Evolutionary conservation across 2,797 vertebrate genomes (phyloP).

Genomic region (Pyrocephalus nanus): DNA sequence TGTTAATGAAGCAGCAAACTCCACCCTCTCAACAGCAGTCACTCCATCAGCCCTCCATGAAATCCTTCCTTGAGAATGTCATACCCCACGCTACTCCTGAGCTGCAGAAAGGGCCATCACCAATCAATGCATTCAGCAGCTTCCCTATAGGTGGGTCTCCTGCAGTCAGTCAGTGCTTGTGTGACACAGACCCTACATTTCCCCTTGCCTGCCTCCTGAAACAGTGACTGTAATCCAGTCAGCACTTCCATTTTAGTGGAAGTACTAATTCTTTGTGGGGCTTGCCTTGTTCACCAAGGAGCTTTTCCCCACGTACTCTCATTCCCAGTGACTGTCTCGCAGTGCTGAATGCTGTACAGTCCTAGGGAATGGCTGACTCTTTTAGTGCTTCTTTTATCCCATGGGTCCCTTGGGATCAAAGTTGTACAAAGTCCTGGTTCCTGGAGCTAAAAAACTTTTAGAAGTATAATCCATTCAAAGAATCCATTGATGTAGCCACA

Average conservation of each 20-base stretch:
- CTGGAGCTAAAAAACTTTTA: not conserved
- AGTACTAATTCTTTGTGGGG: not conserved
- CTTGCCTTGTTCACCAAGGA: not conserved
- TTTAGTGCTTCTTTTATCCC: not conserved
- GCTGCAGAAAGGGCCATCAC: constrained; percentile 90
- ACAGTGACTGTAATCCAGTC: not conserved
- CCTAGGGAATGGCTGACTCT: not conserved
- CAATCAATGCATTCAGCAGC: constrained; percentile 89
- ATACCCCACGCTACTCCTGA: constrained; percentile 87
- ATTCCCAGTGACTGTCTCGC: not conserved
- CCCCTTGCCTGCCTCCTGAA: not conserved
- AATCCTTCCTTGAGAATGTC: constrained; percentile 91
- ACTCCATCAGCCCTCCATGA: constrained; percentile 85
- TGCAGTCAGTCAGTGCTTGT: not conserved
- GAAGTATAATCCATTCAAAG: not conserved
- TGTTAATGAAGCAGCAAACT: constrained; percentile 88
- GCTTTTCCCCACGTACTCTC: not conserved
- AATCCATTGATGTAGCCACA: not conserved
- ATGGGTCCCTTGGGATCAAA: not conserved
- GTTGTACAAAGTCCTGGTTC: not conserved
- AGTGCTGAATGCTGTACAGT: not conserved
- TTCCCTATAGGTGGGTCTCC: constrained; percentile 92
- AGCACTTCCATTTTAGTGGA: not conserved
- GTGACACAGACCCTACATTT: not conserved
- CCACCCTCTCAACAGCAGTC: constrained; percentile 81